Conservation (phyloP, 2,797 vertebrate genomes). For the Tarsius wallacei region DNA sequence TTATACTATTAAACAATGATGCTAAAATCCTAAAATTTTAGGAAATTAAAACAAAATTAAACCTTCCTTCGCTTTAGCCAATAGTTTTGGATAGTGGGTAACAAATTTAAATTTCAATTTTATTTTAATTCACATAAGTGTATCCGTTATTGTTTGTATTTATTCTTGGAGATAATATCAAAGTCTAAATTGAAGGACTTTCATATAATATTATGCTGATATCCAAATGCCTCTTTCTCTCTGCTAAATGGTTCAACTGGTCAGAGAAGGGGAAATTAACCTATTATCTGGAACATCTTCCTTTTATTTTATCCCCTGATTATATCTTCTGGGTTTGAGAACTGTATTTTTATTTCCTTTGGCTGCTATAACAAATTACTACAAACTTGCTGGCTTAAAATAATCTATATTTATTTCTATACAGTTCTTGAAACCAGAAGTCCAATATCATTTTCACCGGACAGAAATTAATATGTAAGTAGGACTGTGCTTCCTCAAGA, state of each 20-base stretch:
- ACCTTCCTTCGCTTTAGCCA: background rate
- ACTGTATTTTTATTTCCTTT: background rate
- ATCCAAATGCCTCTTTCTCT: background rate
- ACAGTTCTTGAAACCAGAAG: background rate
- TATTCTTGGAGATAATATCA: background rate
- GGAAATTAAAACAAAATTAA: constrained; percentile 33
- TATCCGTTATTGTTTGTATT: background rate
- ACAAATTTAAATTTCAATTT: constrained; percentile 47
- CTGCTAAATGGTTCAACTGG: background rate
- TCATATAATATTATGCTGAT: background rate
- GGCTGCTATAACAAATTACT: background rate
- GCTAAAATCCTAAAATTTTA: background rate
- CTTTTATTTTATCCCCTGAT: background rate
- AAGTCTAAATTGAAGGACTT: background rate
- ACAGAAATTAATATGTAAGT: background rate
- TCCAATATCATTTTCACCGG: background rate
- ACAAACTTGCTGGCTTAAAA: constrained; percentile 11
- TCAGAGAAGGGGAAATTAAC: background rate
- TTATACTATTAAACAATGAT: background rate
- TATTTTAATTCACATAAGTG: background rate
- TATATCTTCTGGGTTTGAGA: background rate
- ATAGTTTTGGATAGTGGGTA: background rate
- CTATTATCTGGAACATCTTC: background rate
- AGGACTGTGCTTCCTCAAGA: background rate
- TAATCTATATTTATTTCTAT: background rate